Percentiles rank a stretch among this genome's conserved stretches.
These are phyloP conservation scores for Emydocephalus ijimae DNA, from an alignment of 2,113 vertebrate genomes.

Conservation along the genomic window DNA sequence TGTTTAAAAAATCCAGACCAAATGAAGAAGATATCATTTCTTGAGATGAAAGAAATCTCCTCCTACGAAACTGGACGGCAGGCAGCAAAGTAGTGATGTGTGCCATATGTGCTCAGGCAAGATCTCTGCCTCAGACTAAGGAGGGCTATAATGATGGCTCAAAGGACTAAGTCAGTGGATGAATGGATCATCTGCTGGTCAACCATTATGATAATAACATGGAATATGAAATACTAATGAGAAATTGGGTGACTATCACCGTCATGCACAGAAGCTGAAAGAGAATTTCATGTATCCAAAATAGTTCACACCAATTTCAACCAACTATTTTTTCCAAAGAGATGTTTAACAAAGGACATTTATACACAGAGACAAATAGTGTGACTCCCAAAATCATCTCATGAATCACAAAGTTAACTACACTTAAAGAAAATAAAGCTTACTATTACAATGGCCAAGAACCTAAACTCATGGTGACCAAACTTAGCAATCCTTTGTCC, in stretches of 20 bases:
- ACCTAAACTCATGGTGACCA: not conserved
- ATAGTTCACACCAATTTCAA: not conserved
- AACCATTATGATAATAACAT: not conserved
- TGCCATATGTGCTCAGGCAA: not conserved
- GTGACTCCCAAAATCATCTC: not conserved
- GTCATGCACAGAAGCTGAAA: not conserved
- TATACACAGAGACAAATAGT: not conserved
- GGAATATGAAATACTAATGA: not conserved
- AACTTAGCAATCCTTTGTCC: not conserved
- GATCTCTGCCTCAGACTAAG: not conserved
- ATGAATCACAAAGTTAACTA: not conserved
- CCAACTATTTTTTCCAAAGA: not conserved
- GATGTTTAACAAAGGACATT: not conserved
- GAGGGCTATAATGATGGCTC: not conserved
- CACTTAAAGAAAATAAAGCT: not conserved
- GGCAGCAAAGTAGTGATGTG: not conserved
- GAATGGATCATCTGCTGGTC: not conserved
- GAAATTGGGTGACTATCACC: not conserved
- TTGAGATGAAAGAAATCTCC: not conserved
- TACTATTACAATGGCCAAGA: not conserved
- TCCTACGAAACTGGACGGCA: not conserved
- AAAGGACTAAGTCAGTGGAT: not conserved
- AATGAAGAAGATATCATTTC: not conserved
- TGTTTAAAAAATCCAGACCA: not conserved
- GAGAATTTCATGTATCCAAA: not conserved